Evolutionary conservation across 2,888 invertebrate genomes (phyloP).

Genomic region (Leucoma salicis): DNA sequence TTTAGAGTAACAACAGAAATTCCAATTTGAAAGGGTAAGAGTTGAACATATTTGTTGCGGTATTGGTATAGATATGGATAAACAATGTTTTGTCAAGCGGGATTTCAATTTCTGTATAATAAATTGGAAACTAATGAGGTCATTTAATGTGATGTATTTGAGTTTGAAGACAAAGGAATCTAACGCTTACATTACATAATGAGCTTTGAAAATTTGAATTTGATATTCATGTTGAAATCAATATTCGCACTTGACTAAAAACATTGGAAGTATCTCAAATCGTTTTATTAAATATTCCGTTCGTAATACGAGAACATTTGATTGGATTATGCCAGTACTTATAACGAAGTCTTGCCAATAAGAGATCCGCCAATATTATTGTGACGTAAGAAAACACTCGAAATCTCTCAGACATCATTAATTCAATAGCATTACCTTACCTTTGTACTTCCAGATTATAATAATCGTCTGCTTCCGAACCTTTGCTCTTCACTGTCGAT

Average conservation of each 20-base stretch:
- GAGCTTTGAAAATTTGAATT: constrained; percentile 9
- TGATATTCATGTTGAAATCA: constrained; percentile 26
- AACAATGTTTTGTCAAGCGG: not conserved
- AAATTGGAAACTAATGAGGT: not conserved
- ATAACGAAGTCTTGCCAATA: constrained; percentile 24
- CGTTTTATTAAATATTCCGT: constrained; percentile 24
- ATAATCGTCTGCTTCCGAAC: constrained; percentile 24
- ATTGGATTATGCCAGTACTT: constrained; percentile 24
- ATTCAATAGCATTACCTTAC: constrained; percentile 40
- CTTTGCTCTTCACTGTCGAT: constrained; percentile 10
- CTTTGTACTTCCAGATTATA: constrained; percentile 31
- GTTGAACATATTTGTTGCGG: not conserved
- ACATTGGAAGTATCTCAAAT: constrained; percentile 21
- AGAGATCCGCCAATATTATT: constrained; percentile 19
- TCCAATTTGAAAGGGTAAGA: not conserved
- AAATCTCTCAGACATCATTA: constrained; percentile 33
- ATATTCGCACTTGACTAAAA: constrained; percentile 20
- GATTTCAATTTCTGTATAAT: not conserved
- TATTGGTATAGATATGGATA: not conserved
- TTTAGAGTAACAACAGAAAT: not conserved
- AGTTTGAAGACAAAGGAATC: not conserved
- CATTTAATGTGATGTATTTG: not conserved
- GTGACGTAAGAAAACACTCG: constrained; percentile 21
- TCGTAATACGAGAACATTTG: constrained; percentile 22
- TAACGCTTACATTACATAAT: constrained; percentile 2